Evolutionary conservation across 2,888 invertebrate species (phyloP), one percentile per base, ranked within the genome.

Genomic region (Hirtodrosophila histrioides): DNA sequence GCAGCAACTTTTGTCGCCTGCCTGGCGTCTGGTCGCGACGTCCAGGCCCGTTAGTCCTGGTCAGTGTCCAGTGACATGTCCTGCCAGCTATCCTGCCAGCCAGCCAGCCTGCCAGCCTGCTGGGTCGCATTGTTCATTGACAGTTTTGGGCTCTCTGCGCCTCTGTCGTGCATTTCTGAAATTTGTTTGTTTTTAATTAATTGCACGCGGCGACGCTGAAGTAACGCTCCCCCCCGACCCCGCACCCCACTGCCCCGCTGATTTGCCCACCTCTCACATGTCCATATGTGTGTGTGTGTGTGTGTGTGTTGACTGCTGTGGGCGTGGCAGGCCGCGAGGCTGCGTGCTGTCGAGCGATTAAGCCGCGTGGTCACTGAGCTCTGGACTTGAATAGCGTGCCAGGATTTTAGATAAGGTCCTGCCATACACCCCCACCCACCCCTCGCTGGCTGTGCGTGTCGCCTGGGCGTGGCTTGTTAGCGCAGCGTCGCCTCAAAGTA

Each of bases 161-260:
- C 67, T 48, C 63, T 71, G 74, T 79, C 86, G 88, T 75, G 82
- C 75, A 87, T 73, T 87, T 73, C 67, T 76, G 75, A 79, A 88
- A 88, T 88, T 87, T 81, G 88, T 87, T 87, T 88, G 89, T 82
- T 86, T 88, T 88, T 88, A 88, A 88, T 87, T 87, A 88, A 87
- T 87, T 84, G 86, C 88, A 88, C 76, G 88, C 77, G 82, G 88
- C 73, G 71, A 73, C 75, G 72, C 78, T 78, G 60, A 66, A 65
- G 64, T 56, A 46, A 61, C 43, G 12, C 36, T 17, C 23, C n/a
- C 31, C 31, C 17, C 0, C 11, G 12, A 2, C 39, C 39, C 11
- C 17, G 1, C 29, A 36, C 9, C 1, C n/a, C 5, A 3, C 23
- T 5, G 1, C 9, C 7, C 4, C 31, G 3, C 31, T 31, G 31